phyloP scores from a whole-genome alignment of 2,113 vertebrate genomes.

The Silurus asotus region DNA sequence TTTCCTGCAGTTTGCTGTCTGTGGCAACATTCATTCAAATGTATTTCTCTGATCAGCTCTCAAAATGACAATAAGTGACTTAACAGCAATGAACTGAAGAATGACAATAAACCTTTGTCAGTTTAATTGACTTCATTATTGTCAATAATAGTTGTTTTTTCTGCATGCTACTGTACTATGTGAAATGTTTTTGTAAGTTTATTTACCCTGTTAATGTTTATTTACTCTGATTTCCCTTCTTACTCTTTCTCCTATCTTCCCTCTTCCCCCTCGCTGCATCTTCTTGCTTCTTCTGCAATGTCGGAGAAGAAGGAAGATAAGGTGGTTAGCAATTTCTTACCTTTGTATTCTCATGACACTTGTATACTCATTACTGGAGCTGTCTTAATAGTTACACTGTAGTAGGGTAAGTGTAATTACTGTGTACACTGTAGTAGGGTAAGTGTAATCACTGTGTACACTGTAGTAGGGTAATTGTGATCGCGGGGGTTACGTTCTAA shows the following conservation, averaged over 20 bases:
- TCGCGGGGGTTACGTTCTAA: too few relatives aligned
- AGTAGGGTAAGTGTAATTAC: too few relatives aligned
- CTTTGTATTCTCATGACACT: neutral
- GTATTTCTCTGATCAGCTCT: neutral
- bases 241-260: neutral
- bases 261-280: neutral
- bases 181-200: neutral
- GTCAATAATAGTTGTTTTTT: neutral
- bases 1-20: slow-evolving; percentile 31
- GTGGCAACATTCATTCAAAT: slow-evolving; percentile 36
- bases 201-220: slow-evolving; percentile 8
- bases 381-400: neutral
- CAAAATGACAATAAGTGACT: neutral
- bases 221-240: slow-evolving; percentile 9
- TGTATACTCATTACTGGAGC: neutral
- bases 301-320: slow-evolving; percentile 50
- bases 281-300: slow-evolving; percentile 24
- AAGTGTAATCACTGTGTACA: too few relatives aligned
- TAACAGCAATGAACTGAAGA: neutral
- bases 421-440: too few relatives aligned
- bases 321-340: slow-evolving; percentile 42
- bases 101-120: neutral
- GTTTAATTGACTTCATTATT: neutral
- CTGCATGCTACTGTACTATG: neutral
- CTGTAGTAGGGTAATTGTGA: too few relatives aligned